Evolutionary conservation across 2,888 invertebrate species (phyloP).

Genomic region (Spodoptera exigua): DNA sequence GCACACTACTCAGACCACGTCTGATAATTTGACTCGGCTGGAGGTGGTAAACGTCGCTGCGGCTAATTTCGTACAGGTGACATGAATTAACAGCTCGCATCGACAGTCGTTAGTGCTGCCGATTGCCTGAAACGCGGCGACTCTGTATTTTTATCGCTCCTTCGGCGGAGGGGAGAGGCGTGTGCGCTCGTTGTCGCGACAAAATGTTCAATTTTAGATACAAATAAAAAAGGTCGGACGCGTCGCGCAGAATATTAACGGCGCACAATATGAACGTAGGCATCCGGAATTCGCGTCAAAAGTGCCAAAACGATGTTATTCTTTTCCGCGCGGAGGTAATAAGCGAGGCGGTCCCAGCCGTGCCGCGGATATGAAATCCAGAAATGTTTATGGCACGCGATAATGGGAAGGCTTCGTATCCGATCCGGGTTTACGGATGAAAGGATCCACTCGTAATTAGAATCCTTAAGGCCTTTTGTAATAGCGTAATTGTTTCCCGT

Average conservation of each 20-base stretch:
- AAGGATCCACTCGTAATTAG: slow-evolving; percentile 83
- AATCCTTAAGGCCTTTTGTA: slow-evolving; percentile 84
- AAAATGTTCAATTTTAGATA: slow-evolving; percentile 89
- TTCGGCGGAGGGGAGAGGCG: slow-evolving; percentile 78
- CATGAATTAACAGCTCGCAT: slow-evolving; percentile 67
- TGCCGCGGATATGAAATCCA: slow-evolving; percentile 88
- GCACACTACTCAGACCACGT: too few species aligned
- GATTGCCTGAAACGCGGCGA: slow-evolving; percentile 74
- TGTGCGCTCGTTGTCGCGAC: slow-evolving; percentile 86
- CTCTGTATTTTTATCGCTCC: slow-evolving; percentile 85
- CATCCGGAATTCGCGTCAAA: slow-evolving; percentile 88
- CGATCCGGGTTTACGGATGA: slow-evolving; percentile 83
- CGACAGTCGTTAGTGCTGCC: slow-evolving; percentile 76
- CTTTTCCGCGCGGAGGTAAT: slow-evolving; percentile 87
- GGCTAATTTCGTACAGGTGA: slow-evolving; percentile 69
- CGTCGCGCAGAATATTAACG: slow-evolving; percentile 88
- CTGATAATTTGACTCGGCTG: too few species aligned
- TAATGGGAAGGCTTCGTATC: slow-evolving; percentile 83
- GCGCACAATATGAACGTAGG: slow-evolving; percentile 88
- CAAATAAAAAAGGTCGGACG: slow-evolving; percentile 89
- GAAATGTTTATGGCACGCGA: slow-evolving; percentile 86
- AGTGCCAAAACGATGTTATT: slow-evolving; percentile 88
- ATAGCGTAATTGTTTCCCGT: slow-evolving; percentile 85
- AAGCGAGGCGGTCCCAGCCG: slow-evolving; percentile 82
- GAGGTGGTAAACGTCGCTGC: slow-evolving; percentile 10